Base-by-base conservation (phyloP, 35 echinoderm and acorn worm species). In the Apostichopus japonicus region DNA sequence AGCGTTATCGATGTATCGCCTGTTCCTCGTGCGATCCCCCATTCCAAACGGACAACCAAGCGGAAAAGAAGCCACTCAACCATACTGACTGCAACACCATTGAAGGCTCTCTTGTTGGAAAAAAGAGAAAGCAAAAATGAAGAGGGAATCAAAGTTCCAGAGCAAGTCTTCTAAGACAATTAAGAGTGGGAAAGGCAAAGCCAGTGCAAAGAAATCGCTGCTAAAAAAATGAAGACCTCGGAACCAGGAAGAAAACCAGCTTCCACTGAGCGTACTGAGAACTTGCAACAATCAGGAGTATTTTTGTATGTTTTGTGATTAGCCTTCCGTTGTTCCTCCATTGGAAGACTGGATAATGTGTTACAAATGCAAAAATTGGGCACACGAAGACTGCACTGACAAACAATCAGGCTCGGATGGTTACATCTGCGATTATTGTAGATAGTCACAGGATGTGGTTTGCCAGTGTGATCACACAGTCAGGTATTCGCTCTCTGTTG, bases 21-120 rank as follows among this genome's bases (percentile, higher is more conserved):
- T 5, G 10, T 87, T 59, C 84, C 84, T 1, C 84, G 84, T 59
- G 84, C 84, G 6, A 25, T 3, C 53, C 0, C 84, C 19, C 84
- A 87, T 87, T n/a, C 55, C 2, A 87, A 87, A 62, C 19, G 56
- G n/a, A 87, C 84, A 23, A 87, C 61, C 10, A 59, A 23, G 23
- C 44, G 84, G 24, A 87, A 87, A n/a, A 17, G 10, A 63, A 6
- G 2, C 13, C 84, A 87, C 16, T 87, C 84, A 63, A 24, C 13
- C 6, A 87, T 63, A 19, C 24, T 87, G 54, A 87, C 84, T 1
- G 13, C 84, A 6, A 17, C 54, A 61, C 84, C 84, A 59, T 5
- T 87, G 13, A 87, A 87, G 21, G 23, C 17, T 55, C 53, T 8
- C 24, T n/a, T 62, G 56, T 7, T 23, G 61, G 84, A 55, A 15